Percentiles rank a stretch among this genome's conserved stretches.
These are phyloP conservation scores for Leptogaster cylindrica DNA, from an alignment of 2,888 invertebrate genomes.

Conservation along the genomic window DNA sequence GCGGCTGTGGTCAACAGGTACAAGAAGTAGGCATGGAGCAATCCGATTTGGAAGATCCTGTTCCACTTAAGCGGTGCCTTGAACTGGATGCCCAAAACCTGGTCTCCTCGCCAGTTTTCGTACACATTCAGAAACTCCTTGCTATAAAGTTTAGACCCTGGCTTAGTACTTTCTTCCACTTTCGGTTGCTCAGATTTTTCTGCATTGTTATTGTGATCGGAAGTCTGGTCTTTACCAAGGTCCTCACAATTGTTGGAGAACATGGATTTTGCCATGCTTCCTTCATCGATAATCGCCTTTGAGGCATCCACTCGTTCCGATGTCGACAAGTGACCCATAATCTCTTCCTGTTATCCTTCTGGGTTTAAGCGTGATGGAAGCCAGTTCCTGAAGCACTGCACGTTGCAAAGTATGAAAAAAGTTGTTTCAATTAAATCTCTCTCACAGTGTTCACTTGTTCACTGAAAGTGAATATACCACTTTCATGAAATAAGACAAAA, in stretches of 20 bases:
- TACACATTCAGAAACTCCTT: slow-evolving; percentile 23
- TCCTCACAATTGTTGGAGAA: slow-evolving; percentile 42
- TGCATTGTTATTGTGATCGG: slow-evolving; percentile 36
- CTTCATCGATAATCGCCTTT: slow-evolving; percentile 46
- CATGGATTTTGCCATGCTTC: slow-evolving; percentile 4
- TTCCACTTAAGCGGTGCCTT: slow-evolving; percentile 71
- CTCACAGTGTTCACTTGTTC: slow-evolving; percentile 7
- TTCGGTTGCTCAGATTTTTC: background rate
- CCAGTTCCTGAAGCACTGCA: slow-evolving; percentile 16
- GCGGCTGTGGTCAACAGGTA: slow-evolving; percentile 58
- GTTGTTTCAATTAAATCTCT: too few species aligned
- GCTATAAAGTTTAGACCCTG: too few species aligned
- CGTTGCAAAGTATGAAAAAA: background rate
- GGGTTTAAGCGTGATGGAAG: too few species aligned
- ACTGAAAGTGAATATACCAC: background rate
- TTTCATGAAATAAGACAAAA: slow-evolving; percentile 1
- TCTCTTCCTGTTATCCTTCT: background rate
- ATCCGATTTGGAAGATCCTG: slow-evolving; percentile 65
- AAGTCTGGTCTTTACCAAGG: slow-evolving; percentile 44
- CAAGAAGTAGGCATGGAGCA: slow-evolving; percentile 64
- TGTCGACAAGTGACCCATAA: slow-evolving; percentile 59
- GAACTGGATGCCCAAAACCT: slow-evolving; percentile 62
- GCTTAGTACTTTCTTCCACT: background rate
- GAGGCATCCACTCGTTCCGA: slow-evolving; percentile 56
- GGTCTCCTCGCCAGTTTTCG: slow-evolving; percentile 31